Evolutionary conservation across 92 coral and sea anemone genomes (phyloP).

Genomic region (Umimayanthus kanabou): DNA sequence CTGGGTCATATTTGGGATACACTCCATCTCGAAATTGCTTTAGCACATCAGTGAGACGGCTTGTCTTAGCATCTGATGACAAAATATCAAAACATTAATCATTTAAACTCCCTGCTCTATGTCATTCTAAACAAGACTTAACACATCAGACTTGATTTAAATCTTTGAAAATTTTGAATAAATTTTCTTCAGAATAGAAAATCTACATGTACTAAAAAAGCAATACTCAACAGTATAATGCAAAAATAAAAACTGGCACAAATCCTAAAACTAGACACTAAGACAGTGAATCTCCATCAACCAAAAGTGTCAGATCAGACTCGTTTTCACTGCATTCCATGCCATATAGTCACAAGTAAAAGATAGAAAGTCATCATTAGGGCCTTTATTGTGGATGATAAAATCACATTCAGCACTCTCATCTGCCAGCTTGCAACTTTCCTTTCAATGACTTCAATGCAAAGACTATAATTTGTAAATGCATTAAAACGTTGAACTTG

Average conservation of each 20-base stretch:
- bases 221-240: constrained; percentile 2
- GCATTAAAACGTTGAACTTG: neutral
- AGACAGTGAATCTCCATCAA: neutral
- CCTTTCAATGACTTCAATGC: neutral
- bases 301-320: neutral
- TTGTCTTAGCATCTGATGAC: constrained; percentile 87
- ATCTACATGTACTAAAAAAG: neutral
- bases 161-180: neutral
- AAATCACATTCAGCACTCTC: neutral
- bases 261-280: constrained; percentile 1
- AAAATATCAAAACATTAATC: neutral
- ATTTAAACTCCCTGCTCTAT: neutral
- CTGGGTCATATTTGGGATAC: constrained; percentile 96
- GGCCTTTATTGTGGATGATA: neutral
- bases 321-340: neutral
- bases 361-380: neutral
- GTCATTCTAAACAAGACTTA: neutral
- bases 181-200: neutral
- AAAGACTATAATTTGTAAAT: neutral
- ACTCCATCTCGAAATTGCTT: constrained; percentile 98
- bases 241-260: constrained; percentile 1
- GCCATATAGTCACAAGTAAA: neutral
- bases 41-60: constrained; percentile 95
- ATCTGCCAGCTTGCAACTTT: neutral
- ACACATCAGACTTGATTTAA: neutral